Conservation (phyloP, 2,797 vertebrate genomes). For the Chloroceryle amazona region DNA sequence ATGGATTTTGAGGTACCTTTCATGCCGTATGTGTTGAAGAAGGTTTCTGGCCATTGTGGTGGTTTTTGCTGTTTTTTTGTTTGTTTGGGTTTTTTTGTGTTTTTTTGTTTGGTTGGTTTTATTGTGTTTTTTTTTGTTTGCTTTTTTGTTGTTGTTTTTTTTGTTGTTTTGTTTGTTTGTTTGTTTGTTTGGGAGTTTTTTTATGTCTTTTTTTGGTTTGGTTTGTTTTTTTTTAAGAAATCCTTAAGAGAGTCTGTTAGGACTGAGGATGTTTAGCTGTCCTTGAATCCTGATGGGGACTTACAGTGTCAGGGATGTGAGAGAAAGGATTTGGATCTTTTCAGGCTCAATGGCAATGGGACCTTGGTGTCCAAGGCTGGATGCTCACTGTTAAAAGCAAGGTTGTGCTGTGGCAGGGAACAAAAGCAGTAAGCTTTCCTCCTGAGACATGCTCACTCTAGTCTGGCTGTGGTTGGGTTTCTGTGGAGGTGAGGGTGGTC, state of each 20-base stretch:
- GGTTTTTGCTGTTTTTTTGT: too few relatives aligned
- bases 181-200: too few relatives aligned
- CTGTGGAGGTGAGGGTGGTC: fast-evolving
- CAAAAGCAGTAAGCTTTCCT: background rate
- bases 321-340: background rate
- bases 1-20: background rate
- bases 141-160: too few relatives aligned
- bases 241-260: background rate
- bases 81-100: too few relatives aligned
- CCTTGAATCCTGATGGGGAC: background rate
- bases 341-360: background rate
- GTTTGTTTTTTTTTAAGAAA: background rate
- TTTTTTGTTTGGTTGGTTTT: too few relatives aligned
- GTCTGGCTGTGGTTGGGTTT: background rate
- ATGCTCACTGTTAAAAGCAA: background rate
- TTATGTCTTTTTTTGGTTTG: too few relatives aligned
- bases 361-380: background rate
- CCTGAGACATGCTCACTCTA: fast-evolving
- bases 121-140: too few relatives aligned
- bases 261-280: background rate
- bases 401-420: background rate
- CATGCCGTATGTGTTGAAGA: fast-evolving
- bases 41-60: background rate
- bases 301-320: background rate
- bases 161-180: too few relatives aligned